Evolutionary conservation across 2,888 invertebrate species (phyloP), one percentile per base, ranked within the genome.

Genomic region (Microplitis manilae): DNA sequence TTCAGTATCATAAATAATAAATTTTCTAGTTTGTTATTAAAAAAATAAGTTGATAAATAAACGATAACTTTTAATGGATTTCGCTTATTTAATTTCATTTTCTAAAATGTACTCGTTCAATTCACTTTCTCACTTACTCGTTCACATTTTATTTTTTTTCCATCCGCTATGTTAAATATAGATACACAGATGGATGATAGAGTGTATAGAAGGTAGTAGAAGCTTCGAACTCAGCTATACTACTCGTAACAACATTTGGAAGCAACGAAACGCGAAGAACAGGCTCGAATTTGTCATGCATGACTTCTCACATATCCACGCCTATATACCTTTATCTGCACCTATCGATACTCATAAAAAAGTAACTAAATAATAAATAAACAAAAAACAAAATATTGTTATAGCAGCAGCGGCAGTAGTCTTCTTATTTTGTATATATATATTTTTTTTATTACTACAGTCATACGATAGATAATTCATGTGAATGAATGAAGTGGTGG

Each of bases 181-280:
- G 61, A 61, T 62, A 72, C 62, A 60, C 9, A 70, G 61, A 72
- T 62, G 62, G 62, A 70, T 70, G 70, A 30, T 70, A 61, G 15
- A 59, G n/a, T 70, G 61, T 61, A 40, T 39, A 17, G 60, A 59
- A 9, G 30, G 60, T 62, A 62, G 61, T 38, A 2, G 15, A 8
- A 17, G 30, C n/a, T 20, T 62, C 30, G 40, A 61, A 62, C 50
- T 50, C 50, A 50, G 13, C 50, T 50, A 50, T 50, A 50, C 50
- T 50, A 8, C 50, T 50, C 50, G 50, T 62, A 72, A 72, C 62
- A 60, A 39, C 60, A 60, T 72, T 72, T 72, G 60, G 71, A 72
- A 15, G 61, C 62, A 62, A 40, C 71, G 71, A 60, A 72, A 72
- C 71, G 71, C 61, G 62, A 62, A 62, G 39, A 62, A 20, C 39